phyloP scores from a whole-genome alignment of 2,888 invertebrate genomes.

The Drosophila buzzatii region DNA sequence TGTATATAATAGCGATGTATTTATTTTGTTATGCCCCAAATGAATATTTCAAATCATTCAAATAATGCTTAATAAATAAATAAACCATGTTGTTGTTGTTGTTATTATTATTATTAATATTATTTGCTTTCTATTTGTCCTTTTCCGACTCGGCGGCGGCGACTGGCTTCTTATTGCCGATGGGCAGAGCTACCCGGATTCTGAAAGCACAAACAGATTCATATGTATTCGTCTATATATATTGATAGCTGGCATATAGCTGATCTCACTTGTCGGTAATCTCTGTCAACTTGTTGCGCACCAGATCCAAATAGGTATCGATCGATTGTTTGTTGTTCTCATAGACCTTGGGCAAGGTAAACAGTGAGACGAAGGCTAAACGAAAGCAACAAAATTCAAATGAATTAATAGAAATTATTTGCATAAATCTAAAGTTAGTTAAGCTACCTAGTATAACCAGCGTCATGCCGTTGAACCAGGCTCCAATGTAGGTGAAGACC shows the following conservation, averaged over 20 bases:
- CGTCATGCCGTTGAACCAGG: constrained; percentile 99
- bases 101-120: constrained; percentile 54
- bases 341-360: constrained; percentile 98
- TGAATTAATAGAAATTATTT: neutral
- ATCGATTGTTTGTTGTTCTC: constrained; percentile 97
- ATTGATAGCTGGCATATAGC: neutral
- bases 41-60: constrained; percentile 74
- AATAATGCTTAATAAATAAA: constrained; percentile 81
- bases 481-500: constrained; percentile 98
- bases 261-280: constrained; percentile 93
- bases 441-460: constrained; percentile 95
- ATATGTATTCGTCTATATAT: neutral
- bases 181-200: constrained; percentile 94
- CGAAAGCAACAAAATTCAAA: neutral
- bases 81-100: constrained; percentile 69
- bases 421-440: neutral
- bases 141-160: constrained; percentile 89
- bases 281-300: constrained; percentile 94
- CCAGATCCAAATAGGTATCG: constrained; percentile 95
- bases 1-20: constrained; percentile 37
- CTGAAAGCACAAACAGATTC: constrained; percentile 85
- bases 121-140: constrained; percentile 89
- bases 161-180: constrained; percentile 93
- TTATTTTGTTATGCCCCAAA: constrained; percentile 73
- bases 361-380: constrained; percentile 94